Evolutionary conservation across 2,888 invertebrate species (phyloP).

Genomic region (Phrixothrix hirtus): DNA sequence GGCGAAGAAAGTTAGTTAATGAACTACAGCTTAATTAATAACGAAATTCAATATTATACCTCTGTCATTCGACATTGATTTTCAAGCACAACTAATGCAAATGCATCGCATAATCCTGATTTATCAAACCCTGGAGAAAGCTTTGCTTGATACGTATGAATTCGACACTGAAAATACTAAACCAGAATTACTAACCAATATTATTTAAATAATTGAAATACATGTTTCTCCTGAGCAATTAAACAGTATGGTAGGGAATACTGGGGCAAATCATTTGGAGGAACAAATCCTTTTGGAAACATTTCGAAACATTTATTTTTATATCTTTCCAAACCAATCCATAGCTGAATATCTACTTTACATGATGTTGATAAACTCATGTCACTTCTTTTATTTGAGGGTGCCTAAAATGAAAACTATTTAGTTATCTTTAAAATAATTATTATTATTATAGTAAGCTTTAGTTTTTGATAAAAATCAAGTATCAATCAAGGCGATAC

Average conservation of each 20-base stretch:
- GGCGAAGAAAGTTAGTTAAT: too few species aligned
- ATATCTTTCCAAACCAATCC: constrained; percentile 47
- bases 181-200: constrained; percentile 7
- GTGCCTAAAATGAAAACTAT: too few species aligned
- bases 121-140: constrained; percentile 61
- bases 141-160: constrained; percentile 71
- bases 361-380: constrained; percentile 26
- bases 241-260: constrained; percentile 34
- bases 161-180: constrained; percentile 63
- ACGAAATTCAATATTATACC: constrained; percentile 42
- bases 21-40: neutral
- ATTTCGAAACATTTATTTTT: constrained; percentile 37
- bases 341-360: constrained; percentile 45
- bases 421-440: too few species aligned
- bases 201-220: constrained; percentile 15
- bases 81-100: constrained; percentile 53
- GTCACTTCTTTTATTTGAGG: constrained; percentile 9
- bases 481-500: neutral
- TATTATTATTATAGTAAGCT: too few species aligned
- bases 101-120: constrained; percentile 60
- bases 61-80: constrained; percentile 52
- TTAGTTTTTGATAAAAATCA: neutral
- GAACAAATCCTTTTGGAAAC: constrained; percentile 42
- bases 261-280: constrained; percentile 12
- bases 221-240: constrained; percentile 37